Conservation (phyloP, 1,140 invertebrate species). For the Dryas iulia region DNA sequence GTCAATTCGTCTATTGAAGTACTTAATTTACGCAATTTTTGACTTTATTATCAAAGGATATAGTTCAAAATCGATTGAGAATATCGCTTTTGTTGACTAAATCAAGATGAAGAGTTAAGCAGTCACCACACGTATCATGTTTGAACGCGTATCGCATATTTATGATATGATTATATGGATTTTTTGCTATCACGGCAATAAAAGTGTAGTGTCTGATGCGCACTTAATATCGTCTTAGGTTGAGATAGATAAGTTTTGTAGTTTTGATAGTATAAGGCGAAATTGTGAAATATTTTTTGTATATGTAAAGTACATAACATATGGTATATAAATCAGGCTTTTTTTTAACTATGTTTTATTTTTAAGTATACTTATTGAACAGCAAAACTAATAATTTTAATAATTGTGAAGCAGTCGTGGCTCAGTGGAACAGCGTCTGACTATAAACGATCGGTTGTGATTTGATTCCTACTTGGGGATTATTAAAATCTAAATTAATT, state of each 20-base stretch:
- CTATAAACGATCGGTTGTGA: no score
- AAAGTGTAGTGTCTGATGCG: background rate
- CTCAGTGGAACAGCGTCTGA: no score
- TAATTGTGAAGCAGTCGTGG: no score
- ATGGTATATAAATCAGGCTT: no score
- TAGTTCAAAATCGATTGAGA: background rate
- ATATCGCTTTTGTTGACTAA: constrained; percentile 9
- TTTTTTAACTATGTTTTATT: no score
- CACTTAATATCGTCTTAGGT: background rate
- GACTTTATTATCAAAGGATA: constrained; percentile 4
- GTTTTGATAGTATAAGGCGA: background rate
- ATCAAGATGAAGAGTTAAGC: constrained; percentile 17
- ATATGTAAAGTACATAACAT: no score
- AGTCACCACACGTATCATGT: constrained; percentile 24
- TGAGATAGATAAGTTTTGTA: background rate
- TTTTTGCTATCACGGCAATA: constrained; percentile 20
- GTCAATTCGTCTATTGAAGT: constrained; percentile 17
- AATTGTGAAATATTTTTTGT: background rate
- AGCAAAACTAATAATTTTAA: no score
- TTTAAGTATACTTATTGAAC: no score
- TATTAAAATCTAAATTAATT: no score
- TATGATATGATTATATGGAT: constrained; percentile 25
- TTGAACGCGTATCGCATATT: constrained; percentile 23
- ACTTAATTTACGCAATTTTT: background rate
- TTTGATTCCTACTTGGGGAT: no score